These are phyloP conservation scores for Lasioglossum villosulum DNA, from an alignment of 2,888 invertebrate species.

Conservation along the genomic window DNA sequence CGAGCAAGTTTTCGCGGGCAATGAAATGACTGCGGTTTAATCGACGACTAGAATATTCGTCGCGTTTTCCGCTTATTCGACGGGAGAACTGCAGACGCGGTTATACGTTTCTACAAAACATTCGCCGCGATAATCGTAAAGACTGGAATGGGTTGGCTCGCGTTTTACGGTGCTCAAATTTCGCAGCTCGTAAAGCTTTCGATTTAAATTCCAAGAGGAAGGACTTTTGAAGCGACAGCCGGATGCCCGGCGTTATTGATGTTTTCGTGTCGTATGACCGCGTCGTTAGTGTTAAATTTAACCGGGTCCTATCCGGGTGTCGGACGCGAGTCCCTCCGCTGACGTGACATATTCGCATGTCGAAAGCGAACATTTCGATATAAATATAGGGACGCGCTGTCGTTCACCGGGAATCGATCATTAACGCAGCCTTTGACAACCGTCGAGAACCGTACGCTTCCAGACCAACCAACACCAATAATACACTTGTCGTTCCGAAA, in stretches of 20 bases:
- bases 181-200: constrained; percentile 57
- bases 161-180: constrained; percentile 56
- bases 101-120: constrained; percentile 41
- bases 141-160: constrained; percentile 22
- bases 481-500: not conserved
- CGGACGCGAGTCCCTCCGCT: constrained; percentile 22
- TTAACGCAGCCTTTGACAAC: constrained; percentile 64
- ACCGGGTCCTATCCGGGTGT: constrained; percentile 36
- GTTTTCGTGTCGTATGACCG: constrained; percentile 56
- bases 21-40: constrained; percentile 10
- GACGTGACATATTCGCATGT: constrained; percentile 37
- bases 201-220: constrained; percentile 53
- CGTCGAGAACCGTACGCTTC: constrained; percentile 11
- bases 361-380: constrained; percentile 52
- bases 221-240: constrained; percentile 37
- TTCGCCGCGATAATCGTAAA: constrained; percentile 54
- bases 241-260: constrained; percentile 51
- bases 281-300: constrained; percentile 66
- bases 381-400: constrained; percentile 65
- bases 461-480: not conserved
- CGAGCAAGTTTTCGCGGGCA: not conserved
- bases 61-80: constrained; percentile 36
- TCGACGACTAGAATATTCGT: constrained; percentile 13
- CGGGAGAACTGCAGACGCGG: constrained; percentile 16
- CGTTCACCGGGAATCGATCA: constrained; percentile 54